Percentiles rank a stretch among this genome's conserved stretches.
phyloP scores from a whole-genome alignment of 1,140 invertebrate genomes.

The Anoplophora glabripennis region DNA sequence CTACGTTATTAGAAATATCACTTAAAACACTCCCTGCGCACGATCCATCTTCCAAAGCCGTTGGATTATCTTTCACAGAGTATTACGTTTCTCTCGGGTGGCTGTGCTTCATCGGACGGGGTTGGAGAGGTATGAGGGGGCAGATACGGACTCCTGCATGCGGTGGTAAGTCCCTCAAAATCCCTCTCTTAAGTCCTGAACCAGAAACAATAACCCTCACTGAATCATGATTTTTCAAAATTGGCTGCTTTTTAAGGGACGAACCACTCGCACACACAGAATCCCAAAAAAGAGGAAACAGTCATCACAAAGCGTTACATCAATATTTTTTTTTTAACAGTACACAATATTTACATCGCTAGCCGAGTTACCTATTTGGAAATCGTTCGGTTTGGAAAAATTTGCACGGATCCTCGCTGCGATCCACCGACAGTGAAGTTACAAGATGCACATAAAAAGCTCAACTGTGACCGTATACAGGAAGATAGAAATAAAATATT shows the following conservation, averaged over 20 bases:
- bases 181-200: constrained; percentile 47
- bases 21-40: not conserved
- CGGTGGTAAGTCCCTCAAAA: constrained; percentile 43
- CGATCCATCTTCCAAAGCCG: not conserved
- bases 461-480: too few relatives aligned
- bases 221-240: constrained; percentile 15
- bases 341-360: too few relatives aligned
- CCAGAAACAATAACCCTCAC: constrained; percentile 42
- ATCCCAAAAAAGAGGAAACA: constrained; percentile 25
- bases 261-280: constrained; percentile 42
- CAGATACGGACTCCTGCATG: constrained; percentile 15
- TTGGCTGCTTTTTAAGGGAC: constrained; percentile 29
- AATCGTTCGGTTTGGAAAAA: too few relatives aligned
- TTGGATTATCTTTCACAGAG: not conserved
- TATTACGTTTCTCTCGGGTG: not conserved
- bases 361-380: too few relatives aligned
- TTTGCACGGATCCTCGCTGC: too few relatives aligned
- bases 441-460: too few relatives aligned
- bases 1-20: constrained; percentile 1
- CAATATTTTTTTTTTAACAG: not conserved
- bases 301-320: constrained; percentile 33
- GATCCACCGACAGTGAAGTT: too few relatives aligned
- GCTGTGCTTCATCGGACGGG: not conserved
- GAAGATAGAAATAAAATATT: too few relatives aligned
- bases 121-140: constrained; percentile 5